Percentiles rank a stretch among this genome's conserved stretches.
Evolutionary conservation across 2,888 invertebrate genomes (phyloP).

Genomic region (Listrodromus nycthemerus): DNA sequence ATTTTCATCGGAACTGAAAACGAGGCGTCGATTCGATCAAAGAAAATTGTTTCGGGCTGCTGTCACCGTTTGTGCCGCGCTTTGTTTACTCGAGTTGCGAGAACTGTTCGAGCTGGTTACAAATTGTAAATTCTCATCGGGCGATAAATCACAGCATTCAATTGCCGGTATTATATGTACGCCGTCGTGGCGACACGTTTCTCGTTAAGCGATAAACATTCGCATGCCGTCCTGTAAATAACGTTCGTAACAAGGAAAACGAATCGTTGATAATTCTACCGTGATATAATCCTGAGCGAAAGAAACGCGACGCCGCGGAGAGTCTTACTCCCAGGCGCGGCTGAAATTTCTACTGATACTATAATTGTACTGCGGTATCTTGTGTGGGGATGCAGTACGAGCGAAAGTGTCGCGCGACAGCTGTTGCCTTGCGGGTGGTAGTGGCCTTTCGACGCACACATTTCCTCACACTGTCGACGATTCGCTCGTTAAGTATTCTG

Average conservation of each 20-base stretch:
- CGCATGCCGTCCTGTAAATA: slow-evolving; percentile 35
- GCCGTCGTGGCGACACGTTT: not conserved
- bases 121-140: slow-evolving; percentile 15
- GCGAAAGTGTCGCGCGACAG: slow-evolving; percentile 63
- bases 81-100: not conserved
- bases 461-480: slow-evolving; percentile 31
- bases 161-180: slow-evolving; percentile 41
- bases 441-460: slow-evolving; percentile 44
- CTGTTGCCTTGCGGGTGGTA: slow-evolving; percentile 59
- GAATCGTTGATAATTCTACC: slow-evolving; percentile 34
- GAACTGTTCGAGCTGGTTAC: not conserved
- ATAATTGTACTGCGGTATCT: slow-evolving; percentile 35
- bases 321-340: not conserved
- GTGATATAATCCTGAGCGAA: slow-evolving; percentile 22
- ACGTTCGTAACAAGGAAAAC: slow-evolving; percentile 43
- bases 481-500: slow-evolving; percentile 47
- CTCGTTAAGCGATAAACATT: slow-evolving; percentile 8
- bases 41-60: too few species aligned
- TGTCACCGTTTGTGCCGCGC: too few species aligned
- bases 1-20: too few species aligned
- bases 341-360: slow-evolving; percentile 3
- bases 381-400: slow-evolving; percentile 31
- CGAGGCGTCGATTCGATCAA: too few species aligned
- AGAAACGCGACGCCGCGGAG: not conserved
- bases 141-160: slow-evolving; percentile 45